Evolutionary conservation across 2,888 invertebrate genomes (phyloP), one percentile per base, ranked within the genome.

Genomic region (Ochropleura leucogaster): DNA sequence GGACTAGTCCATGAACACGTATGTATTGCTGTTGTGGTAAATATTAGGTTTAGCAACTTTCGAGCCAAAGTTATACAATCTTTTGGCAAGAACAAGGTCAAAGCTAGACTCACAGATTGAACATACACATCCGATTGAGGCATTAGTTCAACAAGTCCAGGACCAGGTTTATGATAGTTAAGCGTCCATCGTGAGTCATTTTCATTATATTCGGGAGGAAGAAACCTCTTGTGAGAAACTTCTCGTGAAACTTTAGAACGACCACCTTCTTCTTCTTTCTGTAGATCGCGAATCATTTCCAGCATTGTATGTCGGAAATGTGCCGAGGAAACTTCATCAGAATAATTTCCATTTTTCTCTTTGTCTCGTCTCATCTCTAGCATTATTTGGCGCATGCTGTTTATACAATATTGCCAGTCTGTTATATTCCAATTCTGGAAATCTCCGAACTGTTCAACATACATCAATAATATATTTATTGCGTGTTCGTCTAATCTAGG

Each of bases 161-260:
- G n/a, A 47, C 62, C 62, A 55, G 40, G 18, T 42, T 40, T 40
- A 7, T 14, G 62, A 44, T 76, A 46, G 5, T 63, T 67, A 7
- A 76, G 5, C 6, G 76, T 76, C 74, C 74, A 76, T 57, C 49
- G 60, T 12, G 74, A 66, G 42, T 66, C 65, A 47, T 62, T 72
- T 47, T n/a, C 30, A 0, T 72, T 20, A 6, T 72, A 72, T 44
- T 68, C 68, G 0, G 53, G 64, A 60, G 74, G 57, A 18, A n/a
- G 9, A 47, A 14, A n/a, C 12, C 44, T 12, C 4, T 7, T 62
- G 59, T 16, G 62, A 65, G 18, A 18, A 49, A 4, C 4, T 18
- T 49, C 14, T n/a, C 3, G 44, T 44, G n/a, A 10, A 44, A 44
- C 4, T 63, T n/a, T 44, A 18, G 44, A 30, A 12, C 10, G 7